Evolutionary conservation across 2,113 vertebrate species (phyloP).

Genomic region (Onychostruthus taczanowskii): DNA sequence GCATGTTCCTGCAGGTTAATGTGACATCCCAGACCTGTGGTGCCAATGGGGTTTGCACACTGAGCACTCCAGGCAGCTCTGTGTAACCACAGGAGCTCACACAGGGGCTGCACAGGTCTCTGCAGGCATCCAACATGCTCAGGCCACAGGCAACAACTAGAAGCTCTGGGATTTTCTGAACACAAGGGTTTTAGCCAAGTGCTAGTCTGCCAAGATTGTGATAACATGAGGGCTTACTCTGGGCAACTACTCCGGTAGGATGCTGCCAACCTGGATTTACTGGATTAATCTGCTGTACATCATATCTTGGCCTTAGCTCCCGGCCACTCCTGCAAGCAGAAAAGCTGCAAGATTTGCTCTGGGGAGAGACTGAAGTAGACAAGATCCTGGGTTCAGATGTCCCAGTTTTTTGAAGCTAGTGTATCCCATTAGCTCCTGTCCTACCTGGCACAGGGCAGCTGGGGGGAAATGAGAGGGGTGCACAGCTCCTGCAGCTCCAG

Average conservation of each 20-base stretch:
- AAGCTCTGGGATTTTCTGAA: neutral
- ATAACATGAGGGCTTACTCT: neutral
- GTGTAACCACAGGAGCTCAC: neutral
- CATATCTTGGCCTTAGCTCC: neutral
- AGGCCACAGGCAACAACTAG: neutral
- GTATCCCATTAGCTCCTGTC: neutral
- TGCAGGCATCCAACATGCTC: neutral
- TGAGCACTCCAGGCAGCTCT: accelerated
- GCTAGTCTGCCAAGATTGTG: neutral
- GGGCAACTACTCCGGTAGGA: neutral
- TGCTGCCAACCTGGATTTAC: neutral
- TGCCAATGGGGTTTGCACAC: accelerated
- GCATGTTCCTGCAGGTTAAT: accelerated
- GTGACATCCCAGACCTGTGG: accelerated
- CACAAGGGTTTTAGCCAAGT: neutral
- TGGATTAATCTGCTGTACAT: neutral
- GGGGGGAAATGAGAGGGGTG: neutral
- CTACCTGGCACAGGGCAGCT: neutral
- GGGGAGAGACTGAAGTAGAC: neutral
- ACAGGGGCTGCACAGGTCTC: neutral
- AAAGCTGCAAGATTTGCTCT: neutral
- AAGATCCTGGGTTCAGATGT: neutral
- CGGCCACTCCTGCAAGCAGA: neutral
- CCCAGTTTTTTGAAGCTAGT: neutral
- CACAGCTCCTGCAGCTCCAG: neutral